Evolutionary conservation across 2,888 invertebrate species (phyloP), one percentile per base, ranked within the genome.

Genomic region (Thecocarcelia acutangulata): DNA sequence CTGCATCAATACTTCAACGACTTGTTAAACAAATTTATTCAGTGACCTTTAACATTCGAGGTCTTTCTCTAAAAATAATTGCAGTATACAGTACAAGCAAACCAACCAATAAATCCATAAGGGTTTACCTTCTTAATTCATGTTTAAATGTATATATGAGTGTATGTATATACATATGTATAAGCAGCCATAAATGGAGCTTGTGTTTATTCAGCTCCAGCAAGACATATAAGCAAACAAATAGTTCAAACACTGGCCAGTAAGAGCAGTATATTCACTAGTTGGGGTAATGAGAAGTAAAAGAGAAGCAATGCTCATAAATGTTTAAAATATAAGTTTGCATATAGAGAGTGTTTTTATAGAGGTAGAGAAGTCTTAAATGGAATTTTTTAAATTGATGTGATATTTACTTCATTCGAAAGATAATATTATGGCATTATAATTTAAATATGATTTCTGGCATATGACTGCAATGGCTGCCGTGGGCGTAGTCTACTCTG

Each of bases 11-110:
- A 33, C 33, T 33, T 33, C 33, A 1, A 33, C 33, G 9, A 44
- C 24, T 21, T 24, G 13, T 54, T 21, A 52, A 37, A 46, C 24
- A 74, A 48, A 17, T 74, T 56, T 40, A 56, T 37, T 44, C 13
- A 64, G 13, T 74, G 56, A 74, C 64, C 73, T 74, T 74, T 74
- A 74, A 56, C 56, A 56, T 40, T 9, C 33, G 46, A 74, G 63
- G 73, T 74, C 54, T 56, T 37, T 48, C 24, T 37, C 46, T 54
- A 44, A 44, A 33, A 54, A 63, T 52, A 73, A 17, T 44, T 64
- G 46, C 21, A 56, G 37, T 42, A 61, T 19, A 4, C 17, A 44
- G 11, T 46, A 42, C 44, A 17, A 24, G 13, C 42, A 33, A 24
- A 33, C n/a, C 9, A 33, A 6, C 9, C 33, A 19, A 52, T 24